phyloP scores from a whole-genome alignment of 2,797 vertebrate genomes.

The Margarornis squamiger region DNA sequence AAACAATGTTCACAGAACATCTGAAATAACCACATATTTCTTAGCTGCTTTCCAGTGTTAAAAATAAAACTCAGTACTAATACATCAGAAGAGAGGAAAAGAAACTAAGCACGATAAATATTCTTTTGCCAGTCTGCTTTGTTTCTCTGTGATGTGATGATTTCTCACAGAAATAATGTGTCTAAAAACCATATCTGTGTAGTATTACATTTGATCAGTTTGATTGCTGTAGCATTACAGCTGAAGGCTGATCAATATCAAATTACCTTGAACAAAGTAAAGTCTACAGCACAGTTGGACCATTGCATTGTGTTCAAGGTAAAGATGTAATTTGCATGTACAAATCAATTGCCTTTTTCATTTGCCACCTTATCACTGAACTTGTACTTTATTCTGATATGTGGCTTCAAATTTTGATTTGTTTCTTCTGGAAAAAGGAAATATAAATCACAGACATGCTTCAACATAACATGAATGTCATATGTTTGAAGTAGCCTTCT shows the following conservation, averaged over 20 bases:
- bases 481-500: not conserved
- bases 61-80: not conserved
- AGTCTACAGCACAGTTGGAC: not conserved
- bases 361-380: not conserved
- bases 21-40: not conserved
- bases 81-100: not conserved
- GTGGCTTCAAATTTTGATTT: not conserved
- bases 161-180: slow-evolving; percentile 32
- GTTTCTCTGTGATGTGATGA: slow-evolving; percentile 8
- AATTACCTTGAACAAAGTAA: slow-evolving; percentile 62
- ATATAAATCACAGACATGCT: not conserved
- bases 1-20: not conserved
- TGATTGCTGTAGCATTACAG: not conserved
- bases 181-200: not conserved
- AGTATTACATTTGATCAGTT: not conserved
- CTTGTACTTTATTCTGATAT: not conserved
- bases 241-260: slow-evolving; percentile 53
- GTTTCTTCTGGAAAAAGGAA: not conserved
- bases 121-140: not conserved
- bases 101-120: not conserved
- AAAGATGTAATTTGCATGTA: slow-evolving; percentile 35
- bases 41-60: not conserved
- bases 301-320: slow-evolving; percentile 21
- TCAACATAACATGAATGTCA: not conserved
- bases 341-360: not conserved